These are phyloP conservation scores for Charadrius vociferus DNA, from an alignment of 2,113 vertebrate genomes.

Conservation along the genomic window DNA sequence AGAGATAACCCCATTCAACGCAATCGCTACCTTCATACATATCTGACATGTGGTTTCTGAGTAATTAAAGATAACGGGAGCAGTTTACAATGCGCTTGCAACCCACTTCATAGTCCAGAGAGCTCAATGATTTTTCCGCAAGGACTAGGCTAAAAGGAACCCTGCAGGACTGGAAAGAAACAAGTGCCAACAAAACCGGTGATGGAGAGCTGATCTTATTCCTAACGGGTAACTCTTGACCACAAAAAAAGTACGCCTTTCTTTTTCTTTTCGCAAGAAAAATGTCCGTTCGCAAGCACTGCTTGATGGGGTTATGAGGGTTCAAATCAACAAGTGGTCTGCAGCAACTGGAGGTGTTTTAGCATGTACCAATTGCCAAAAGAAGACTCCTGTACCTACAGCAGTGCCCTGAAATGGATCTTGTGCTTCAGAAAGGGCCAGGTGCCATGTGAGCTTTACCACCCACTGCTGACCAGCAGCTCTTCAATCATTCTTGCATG, in stretches of 20 bases:
- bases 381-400: not conserved
- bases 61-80: constrained; percentile 70
- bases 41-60: constrained; percentile 63
- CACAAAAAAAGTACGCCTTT: not conserved
- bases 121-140: constrained; percentile 15
- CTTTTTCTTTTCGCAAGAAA: not conserved
- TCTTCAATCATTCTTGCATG: not conserved
- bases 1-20: constrained; percentile 20
- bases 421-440: not conserved
- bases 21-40: constrained; percentile 31
- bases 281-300: not conserved
- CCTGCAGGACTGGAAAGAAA: not conserved
- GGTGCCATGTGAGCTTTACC: not conserved
- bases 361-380: rapidly evolving
- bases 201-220: not conserved
- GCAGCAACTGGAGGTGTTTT: not conserved
- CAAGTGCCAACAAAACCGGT: not conserved
- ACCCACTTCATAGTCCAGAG: constrained; percentile 15
- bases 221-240: not conserved
- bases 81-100: constrained; percentile 59
- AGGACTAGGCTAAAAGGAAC: not conserved
- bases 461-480: not conserved
- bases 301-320: not conserved
- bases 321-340: rapidly evolving
- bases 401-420: not conserved